Evolutionary conservation across 2,797 vertebrate genomes (phyloP).

Genomic region (Alosa sapidissima): DNA sequence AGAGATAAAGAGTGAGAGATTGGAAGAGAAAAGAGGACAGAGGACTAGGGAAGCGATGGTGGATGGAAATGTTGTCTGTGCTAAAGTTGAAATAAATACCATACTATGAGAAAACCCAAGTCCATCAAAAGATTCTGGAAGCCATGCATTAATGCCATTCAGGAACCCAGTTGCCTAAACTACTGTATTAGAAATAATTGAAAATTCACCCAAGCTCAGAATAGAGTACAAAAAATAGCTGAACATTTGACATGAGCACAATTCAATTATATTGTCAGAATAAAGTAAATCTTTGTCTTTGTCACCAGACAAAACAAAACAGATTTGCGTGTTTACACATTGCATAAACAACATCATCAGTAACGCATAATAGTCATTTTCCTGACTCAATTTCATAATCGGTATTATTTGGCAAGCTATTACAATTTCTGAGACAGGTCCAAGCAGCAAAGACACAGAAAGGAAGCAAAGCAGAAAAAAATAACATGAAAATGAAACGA

Average conservation of each 20-base stretch:
- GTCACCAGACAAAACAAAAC: not conserved
- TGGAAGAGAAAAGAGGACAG: constrained; percentile 19
- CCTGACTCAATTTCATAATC: not conserved
- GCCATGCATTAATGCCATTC: constrained; percentile 14
- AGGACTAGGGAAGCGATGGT: constrained; percentile 28
- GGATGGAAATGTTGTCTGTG: constrained; percentile 64
- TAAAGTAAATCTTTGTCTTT: not conserved
- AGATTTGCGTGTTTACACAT: not conserved
- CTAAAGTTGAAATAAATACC: constrained; percentile 31
- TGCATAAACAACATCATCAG: not conserved
- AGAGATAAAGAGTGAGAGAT: constrained; percentile 29
- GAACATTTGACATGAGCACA: not conserved
- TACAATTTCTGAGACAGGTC: not conserved
- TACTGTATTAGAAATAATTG: not conserved
- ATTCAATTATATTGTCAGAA: constrained; percentile 17
- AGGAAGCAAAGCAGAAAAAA: not conserved
- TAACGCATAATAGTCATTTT: not conserved
- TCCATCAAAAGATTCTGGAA: constrained; percentile 15
- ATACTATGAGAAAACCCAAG: constrained; percentile 11
- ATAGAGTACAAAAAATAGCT: not conserved
- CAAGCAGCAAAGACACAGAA: not conserved
- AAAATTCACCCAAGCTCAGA: not conserved
- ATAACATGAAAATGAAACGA: constrained; percentile 5
- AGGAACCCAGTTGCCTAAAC: not conserved
- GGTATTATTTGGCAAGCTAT: not conserved